Conservation (phyloP, 2,797 vertebrate genomes). For the Poeciliopsis presidionis region DNA sequence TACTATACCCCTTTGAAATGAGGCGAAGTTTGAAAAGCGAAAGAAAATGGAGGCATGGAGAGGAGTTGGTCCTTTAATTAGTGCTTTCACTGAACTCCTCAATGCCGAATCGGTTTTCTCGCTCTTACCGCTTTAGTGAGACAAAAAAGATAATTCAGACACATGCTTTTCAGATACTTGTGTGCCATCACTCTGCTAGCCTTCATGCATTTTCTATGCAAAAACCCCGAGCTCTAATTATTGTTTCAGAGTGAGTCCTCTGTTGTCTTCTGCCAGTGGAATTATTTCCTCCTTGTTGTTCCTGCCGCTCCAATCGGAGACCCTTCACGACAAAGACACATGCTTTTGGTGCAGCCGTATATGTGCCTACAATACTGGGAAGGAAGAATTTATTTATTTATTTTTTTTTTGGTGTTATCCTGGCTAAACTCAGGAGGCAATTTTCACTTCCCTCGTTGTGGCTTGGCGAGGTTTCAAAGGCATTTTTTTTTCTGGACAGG, state of each 20-base stretch:
- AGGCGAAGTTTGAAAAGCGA: slow-evolving; percentile 62
- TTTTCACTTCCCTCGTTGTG: slow-evolving; percentile 33
- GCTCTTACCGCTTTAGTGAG: slow-evolving; percentile 29
- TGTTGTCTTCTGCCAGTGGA: slow-evolving; percentile 18
- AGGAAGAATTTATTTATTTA: not conserved
- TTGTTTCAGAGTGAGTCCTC: slow-evolving; percentile 33
- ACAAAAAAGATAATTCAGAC: slow-evolving; percentile 59
- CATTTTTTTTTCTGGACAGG: slow-evolving; percentile 38
- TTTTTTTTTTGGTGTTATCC: not conserved
- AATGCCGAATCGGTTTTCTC: slow-evolving; percentile 55
- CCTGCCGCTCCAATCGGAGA: not conserved
- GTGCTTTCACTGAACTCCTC: slow-evolving; percentile 57
- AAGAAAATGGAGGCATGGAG: slow-evolving; percentile 50
- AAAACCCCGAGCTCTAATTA: slow-evolving; percentile 43
- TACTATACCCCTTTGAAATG: slow-evolving; percentile 59
- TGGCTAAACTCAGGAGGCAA: not conserved
- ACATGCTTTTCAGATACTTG: slow-evolving; percentile 55
- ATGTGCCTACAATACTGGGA: slow-evolving; percentile 11
- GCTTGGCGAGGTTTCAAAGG: slow-evolving; percentile 25
- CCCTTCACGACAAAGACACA: slow-evolving; percentile 1
- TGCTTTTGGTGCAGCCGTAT: not conserved
- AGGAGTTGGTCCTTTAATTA: slow-evolving; percentile 63
- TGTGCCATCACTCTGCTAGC: slow-evolving; percentile 20
- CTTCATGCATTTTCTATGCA: slow-evolving; percentile 26
- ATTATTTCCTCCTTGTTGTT: slow-evolving; percentile 12